These are phyloP conservation scores for Lacerta agilis DNA, from an alignment of 2,797 vertebrate genomes.

Conservation along the genomic window DNA sequence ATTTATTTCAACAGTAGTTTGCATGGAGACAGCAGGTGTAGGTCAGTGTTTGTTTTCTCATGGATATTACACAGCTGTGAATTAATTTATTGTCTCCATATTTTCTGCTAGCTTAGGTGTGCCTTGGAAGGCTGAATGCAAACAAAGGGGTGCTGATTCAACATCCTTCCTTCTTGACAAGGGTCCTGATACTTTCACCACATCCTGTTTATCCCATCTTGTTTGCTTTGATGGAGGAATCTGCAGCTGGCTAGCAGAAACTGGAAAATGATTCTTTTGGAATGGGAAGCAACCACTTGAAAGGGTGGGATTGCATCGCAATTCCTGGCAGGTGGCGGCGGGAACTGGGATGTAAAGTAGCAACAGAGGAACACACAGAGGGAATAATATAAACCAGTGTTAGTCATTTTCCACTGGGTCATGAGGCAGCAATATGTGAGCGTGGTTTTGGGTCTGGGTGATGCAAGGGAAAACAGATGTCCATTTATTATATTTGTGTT, in stretches of 20 bases:
- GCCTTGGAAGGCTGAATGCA: not conserved
- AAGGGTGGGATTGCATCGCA: not conserved
- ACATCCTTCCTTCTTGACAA: conserved; percentile 12
- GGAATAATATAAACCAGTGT: not conserved
- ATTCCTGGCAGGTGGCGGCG: not conserved
- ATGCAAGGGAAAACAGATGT: not conserved
- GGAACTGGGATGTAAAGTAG: not conserved
- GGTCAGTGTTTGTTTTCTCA: not conserved
- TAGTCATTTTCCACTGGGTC: not conserved
- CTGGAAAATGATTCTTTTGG: not conserved
- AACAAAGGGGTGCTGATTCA: not conserved
- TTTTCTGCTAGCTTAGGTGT: not conserved
- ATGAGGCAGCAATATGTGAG: not conserved
- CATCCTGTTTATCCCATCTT: conserved; percentile 20
- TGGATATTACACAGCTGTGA: not conserved
- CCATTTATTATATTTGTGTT: too few relatives aligned
- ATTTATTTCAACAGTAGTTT: not conserved
- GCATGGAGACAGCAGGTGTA: not conserved
- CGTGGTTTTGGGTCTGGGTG: not conserved
- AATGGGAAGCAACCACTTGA: not conserved
- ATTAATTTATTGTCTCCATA: not conserved
- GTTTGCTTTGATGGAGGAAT: not conserved
- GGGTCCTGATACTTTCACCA: not conserved
- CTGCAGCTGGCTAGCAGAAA: not conserved
- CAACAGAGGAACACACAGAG: not conserved